Percentiles rank a stretch among this genome's conserved stretches.
Evolutionary conservation across 2,888 invertebrate species (phyloP).

Genomic region (Leptinotarsa tumamoca): DNA sequence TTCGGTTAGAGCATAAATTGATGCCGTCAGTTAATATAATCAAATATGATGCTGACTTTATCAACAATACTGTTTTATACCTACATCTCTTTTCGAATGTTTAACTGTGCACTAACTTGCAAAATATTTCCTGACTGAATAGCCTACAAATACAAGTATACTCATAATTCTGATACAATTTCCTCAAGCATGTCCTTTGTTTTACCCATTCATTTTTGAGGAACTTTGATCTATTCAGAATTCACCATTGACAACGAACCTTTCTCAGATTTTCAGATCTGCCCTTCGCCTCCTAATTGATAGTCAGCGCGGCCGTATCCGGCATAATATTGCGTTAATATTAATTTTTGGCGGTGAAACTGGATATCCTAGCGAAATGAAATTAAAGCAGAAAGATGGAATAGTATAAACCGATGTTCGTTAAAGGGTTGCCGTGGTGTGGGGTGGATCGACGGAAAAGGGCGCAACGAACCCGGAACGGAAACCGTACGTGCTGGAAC

Average conservation of each 20-base stretch:
- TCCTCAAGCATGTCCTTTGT: too few species aligned
- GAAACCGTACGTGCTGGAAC: conserved; percentile 59
- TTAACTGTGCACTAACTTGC: too few species aligned
- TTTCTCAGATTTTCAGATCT: neutral
- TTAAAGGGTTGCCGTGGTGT: conserved; percentile 53
- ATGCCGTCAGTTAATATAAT: too few species aligned
- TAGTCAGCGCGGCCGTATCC: conserved; percentile 13
- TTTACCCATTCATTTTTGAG: too few species aligned
- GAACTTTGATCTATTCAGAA: too few species aligned
- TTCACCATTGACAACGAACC: neutral
- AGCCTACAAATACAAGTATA: too few species aligned
- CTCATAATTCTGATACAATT: too few species aligned
- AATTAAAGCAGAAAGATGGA: conserved; percentile 58
- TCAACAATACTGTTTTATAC: too few species aligned
- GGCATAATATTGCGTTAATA: conserved; percentile 35
- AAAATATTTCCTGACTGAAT: too few species aligned
- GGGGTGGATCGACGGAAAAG: conserved; percentile 47
- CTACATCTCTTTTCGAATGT: too few species aligned
- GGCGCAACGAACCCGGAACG: conserved; percentile 57
- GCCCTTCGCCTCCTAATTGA: conserved; percentile 6
- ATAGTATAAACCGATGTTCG: conserved; percentile 58
- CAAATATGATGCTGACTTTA: too few species aligned
- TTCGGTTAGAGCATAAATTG: too few species aligned
- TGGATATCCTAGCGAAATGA: conserved; percentile 48
- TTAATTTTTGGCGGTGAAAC: conserved; percentile 52